A percentile compares a stretch with the other conserved stretches of the same genome.
These are phyloP conservation scores for Cephalopachus bancanus DNA, from an alignment of 2,797 vertebrate genomes.

Conservation along the genomic window DNA sequence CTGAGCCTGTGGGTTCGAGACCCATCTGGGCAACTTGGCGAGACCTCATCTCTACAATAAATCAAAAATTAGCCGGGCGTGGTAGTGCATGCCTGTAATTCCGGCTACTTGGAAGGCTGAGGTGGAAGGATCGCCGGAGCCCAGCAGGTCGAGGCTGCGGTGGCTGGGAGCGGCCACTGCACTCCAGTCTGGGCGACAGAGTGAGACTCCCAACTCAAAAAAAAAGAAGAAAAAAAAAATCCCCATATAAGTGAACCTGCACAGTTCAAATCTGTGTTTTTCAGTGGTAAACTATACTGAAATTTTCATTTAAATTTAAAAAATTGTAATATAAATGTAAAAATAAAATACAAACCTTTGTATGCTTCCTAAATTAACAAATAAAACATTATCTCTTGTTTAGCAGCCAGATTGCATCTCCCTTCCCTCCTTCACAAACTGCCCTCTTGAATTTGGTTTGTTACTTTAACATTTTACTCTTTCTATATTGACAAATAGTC, in stretches of 20 bases:
- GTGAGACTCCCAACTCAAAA: no score
- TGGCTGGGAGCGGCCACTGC: no score
- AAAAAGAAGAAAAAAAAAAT: neutral
- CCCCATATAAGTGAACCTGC: neutral
- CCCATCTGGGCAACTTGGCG: no score
- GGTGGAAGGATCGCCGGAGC: no score
- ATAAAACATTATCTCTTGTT: neutral
- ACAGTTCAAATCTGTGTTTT: neutral
- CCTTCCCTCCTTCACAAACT: neutral
- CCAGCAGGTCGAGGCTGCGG: no score
- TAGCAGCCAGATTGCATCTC: neutral
- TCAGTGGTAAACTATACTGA: neutral
- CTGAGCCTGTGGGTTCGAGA: no score
- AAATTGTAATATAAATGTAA: neutral
- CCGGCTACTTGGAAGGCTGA: no score
- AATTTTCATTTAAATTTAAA: neutral
- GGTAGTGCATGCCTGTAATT: no score
- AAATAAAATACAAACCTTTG: neutral
- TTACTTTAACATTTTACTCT: neutral
- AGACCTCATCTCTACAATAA: no score
- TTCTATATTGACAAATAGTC: neutral
- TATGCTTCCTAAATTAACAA: slow-evolving; percentile 38
- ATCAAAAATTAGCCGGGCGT: no score
- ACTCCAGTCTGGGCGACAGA: no score
- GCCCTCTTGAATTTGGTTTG: neutral